These are phyloP conservation scores for Nematolebias whitei DNA, from an alignment of 2,113 vertebrate genomes.

Conservation along the genomic window DNA sequence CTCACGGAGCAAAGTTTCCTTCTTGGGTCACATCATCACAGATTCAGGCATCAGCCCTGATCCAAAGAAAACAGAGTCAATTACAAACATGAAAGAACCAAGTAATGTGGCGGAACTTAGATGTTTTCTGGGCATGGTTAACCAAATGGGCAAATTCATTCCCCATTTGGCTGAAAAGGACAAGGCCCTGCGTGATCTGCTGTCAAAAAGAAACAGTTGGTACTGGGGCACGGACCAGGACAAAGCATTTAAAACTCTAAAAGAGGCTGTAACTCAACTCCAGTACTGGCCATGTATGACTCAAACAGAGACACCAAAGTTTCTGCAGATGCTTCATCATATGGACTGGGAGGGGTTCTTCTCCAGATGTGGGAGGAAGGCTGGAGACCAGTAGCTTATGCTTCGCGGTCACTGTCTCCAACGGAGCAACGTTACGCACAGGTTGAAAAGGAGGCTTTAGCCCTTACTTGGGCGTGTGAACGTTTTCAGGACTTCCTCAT, in stretches of 20 bases:
- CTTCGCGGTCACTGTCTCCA: neutral
- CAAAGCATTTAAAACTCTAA: neutral
- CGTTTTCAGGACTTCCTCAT: neutral
- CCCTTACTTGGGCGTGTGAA: neutral
- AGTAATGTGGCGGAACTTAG: neutral
- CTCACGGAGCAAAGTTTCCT: too few species aligned
- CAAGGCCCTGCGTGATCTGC: slow-evolving; percentile 7
- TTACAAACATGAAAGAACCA: neutral
- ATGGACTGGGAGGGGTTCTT: neutral
- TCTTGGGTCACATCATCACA: slow-evolving; percentile 22
- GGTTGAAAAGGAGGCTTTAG: neutral
- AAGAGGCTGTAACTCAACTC: slow-evolving; percentile 1
- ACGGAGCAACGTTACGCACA: neutral
- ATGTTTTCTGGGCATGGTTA: slow-evolving; percentile 41
- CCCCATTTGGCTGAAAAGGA: slow-evolving; percentile 21
- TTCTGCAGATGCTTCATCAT: neutral
- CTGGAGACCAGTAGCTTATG: neutral
- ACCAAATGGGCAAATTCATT: slow-evolving; percentile 45
- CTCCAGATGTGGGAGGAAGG: neutral
- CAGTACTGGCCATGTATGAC: slow-evolving; percentile 18
- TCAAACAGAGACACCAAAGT: neutral
- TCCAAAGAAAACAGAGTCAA: slow-evolving; percentile 11
- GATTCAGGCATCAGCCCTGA: slow-evolving; percentile 9
- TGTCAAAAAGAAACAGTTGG: slow-evolving; percentile 21
- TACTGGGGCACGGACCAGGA: slow-evolving; percentile 17